Evolutionary conservation across 2,797 vertebrate genomes (phyloP).

Genomic region (Pseudochirops corinnae): DNA sequence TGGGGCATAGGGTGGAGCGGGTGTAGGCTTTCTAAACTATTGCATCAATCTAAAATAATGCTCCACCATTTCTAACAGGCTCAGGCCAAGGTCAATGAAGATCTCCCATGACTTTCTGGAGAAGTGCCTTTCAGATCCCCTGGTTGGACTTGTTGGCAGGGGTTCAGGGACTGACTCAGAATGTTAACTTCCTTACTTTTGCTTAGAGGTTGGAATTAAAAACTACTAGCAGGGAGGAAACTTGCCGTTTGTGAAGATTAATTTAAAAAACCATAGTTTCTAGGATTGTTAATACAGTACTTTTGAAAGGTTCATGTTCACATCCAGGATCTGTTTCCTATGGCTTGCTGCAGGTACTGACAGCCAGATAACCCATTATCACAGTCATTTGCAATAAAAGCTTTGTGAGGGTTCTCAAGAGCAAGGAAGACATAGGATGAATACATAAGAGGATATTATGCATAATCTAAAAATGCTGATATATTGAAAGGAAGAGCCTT

Average conservation of each 20-base stretch:
- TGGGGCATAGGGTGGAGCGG: not conserved
- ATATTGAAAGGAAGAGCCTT: not conserved
- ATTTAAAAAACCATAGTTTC: not conserved
- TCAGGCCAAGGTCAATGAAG: not conserved
- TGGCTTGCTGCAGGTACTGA: not conserved
- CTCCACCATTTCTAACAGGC: not conserved
- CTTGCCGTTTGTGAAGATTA: not conserved
- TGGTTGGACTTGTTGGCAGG: not conserved
- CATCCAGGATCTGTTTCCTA: not conserved
- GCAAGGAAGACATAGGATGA: not conserved
- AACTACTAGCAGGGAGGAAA: not conserved
- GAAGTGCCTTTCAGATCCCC: not conserved
- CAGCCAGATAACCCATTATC: not conserved
- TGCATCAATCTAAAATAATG: not conserved
- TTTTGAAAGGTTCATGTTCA: not conserved
- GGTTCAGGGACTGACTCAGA: not conserved
- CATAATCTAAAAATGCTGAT: not conserved
- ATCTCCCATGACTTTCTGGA: not conserved
- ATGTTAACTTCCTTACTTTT: not conserved
- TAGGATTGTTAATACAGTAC: not conserved
- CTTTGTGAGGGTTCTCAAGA: not conserved
- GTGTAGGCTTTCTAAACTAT: not conserved
- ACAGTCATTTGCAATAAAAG: not conserved
- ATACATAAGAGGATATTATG: not conserved
- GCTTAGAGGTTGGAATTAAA: not conserved